Percentiles rank a stretch among this genome's conserved stretches.
Evolutionary conservation across 1,140 invertebrate genomes (phyloP).

Genomic region (Phthorimaea operculella): DNA sequence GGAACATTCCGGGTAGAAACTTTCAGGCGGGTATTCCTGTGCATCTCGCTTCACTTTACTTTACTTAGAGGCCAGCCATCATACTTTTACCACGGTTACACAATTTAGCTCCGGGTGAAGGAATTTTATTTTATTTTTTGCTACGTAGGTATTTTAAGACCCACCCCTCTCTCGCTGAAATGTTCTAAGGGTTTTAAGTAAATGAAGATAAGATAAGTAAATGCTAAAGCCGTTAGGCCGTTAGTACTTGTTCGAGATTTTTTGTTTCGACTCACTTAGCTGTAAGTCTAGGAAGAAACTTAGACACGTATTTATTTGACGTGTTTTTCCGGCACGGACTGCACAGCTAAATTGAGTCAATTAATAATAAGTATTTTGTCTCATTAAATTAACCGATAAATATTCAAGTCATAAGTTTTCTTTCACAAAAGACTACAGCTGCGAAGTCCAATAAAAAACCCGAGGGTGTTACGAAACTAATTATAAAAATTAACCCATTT

Average conservation of each 20-base stretch:
- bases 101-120: not conserved
- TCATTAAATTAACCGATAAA: too few relatives aligned
- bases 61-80: slow-evolving; percentile 60
- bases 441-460: not conserved
- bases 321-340: not conserved
- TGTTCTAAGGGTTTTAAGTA: not conserved
- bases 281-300: too few relatives aligned
- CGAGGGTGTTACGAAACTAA: slow-evolving; percentile 4
- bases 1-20: slow-evolving; percentile 62
- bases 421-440: not conserved
- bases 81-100: slow-evolving; percentile 31
- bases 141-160: not conserved
- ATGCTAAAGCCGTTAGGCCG: not conserved
- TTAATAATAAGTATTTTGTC: too few relatives aligned
- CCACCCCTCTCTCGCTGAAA: not conserved
- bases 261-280: not conserved
- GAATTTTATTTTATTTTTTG: slow-evolving; percentile 5
- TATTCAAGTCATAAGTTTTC: not conserved
- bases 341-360: too few relatives aligned
- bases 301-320: not conserved
- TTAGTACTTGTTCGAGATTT: not conserved
- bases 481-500: slow-evolving; percentile 8
- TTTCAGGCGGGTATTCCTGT: slow-evolving; percentile 54
- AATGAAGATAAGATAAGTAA: slow-evolving; percentile 4
- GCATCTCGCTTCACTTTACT: slow-evolving; percentile 36